Evolutionary conservation across 2,113 vertebrate species (phyloP).

Genomic region (Amphilophus citrinellus): DNA sequence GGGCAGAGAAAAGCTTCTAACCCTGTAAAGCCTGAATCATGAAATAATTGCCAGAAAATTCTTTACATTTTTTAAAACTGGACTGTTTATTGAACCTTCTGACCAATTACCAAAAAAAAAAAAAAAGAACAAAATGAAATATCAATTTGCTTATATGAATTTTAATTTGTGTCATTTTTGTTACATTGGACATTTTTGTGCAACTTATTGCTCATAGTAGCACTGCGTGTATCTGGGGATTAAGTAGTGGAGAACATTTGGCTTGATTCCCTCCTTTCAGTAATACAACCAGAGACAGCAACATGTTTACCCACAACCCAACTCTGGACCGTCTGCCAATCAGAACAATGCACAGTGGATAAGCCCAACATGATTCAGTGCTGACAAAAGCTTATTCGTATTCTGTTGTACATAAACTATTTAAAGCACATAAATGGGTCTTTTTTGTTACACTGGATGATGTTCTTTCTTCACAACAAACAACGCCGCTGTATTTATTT

Average conservation of each 20-base stretch:
- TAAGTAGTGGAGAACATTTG: background rate
- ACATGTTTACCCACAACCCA: background rate
- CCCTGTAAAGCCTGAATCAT: no score
- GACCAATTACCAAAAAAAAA: no score
- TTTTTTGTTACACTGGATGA: background rate
- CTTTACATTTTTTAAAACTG: no score
- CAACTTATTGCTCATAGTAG: no score
- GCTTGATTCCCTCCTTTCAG: background rate
- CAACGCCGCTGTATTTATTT: background rate
- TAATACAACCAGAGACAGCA: background rate
- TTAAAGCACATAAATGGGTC: background rate
- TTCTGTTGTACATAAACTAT: background rate
- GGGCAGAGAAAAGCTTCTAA: background rate
- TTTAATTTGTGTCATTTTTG: no score
- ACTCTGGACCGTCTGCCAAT: background rate
- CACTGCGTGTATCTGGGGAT: no score
- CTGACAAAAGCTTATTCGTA: conserved; percentile 2
- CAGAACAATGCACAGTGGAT: accelerated
- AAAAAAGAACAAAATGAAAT: no score
- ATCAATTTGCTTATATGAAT: no score
- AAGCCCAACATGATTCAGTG: background rate
- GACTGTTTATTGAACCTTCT: no score
- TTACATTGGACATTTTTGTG: no score
- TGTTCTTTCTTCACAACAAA: background rate
- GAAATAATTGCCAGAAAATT: no score